Evolutionary conservation across 2,888 invertebrate species (phyloP).

Genomic region (Xiphydria camelus): DNA sequence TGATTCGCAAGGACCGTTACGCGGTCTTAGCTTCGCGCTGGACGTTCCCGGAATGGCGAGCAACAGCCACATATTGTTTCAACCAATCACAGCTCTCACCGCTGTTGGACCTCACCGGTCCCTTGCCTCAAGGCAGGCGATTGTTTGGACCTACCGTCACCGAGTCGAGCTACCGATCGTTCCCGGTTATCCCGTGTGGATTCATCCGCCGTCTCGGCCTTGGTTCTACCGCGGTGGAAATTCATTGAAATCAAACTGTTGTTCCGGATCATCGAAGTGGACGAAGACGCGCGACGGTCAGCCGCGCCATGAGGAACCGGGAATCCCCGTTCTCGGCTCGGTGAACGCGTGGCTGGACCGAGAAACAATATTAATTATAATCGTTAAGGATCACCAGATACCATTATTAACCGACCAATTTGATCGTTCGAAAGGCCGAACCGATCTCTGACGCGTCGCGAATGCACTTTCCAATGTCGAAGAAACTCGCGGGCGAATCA

Average conservation of each 20-base stretch:
- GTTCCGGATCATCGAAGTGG: too few species aligned
- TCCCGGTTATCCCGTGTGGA: too few species aligned
- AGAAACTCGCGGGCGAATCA: too few species aligned
- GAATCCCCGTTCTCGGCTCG: slow-evolving; percentile 33
- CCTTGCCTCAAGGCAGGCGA: slow-evolving; percentile 58
- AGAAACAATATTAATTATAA: slow-evolving; percentile 55
- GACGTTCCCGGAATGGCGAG: slow-evolving; percentile 39
- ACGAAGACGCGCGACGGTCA: too few species aligned
- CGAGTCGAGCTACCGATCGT: slow-evolving; percentile 32
- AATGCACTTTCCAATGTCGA: too few species aligned
- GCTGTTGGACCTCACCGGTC: slow-evolving; percentile 58
- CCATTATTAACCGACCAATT: slow-evolving; percentile 41
- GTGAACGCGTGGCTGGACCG: slow-evolving; percentile 57
- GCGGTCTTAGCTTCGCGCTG: too few species aligned
- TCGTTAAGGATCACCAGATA: slow-evolving; percentile 43
- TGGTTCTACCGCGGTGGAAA: neutral
- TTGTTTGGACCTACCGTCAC: slow-evolving; percentile 59
- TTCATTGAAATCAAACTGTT: neutral
- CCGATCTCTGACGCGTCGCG: too few species aligned
- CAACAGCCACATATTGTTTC: slow-evolving; percentile 56
- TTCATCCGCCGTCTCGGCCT: neutral
- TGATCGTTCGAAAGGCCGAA: slow-evolving; percentile 40
- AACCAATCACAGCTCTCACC: slow-evolving; percentile 58
- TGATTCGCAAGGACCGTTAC: too few species aligned
- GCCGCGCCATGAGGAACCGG: too few species aligned